Conservation (phyloP, 2,797 vertebrate genomes). For the Semotilus atromaculatus region DNA sequence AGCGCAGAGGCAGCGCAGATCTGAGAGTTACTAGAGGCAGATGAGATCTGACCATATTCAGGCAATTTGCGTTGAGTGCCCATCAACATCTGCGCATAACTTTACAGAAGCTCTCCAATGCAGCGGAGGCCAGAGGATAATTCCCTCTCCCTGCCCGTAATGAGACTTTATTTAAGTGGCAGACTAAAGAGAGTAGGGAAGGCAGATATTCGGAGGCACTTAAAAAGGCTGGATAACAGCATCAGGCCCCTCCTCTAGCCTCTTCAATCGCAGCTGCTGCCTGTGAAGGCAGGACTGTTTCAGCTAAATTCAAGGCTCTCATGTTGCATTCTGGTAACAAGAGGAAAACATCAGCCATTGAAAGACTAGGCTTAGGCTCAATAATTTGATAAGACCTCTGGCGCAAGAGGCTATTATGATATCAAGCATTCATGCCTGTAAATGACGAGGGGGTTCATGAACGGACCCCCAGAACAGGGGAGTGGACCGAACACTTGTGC, state of each 20-base stretch:
- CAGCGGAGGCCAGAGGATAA: slow-evolving; percentile 70
- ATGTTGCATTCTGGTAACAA: slow-evolving; percentile 57
- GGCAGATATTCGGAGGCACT: slow-evolving; percentile 59
- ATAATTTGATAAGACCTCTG: slow-evolving; percentile 44
- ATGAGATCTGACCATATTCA: slow-evolving; percentile 73
- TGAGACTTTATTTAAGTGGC: slow-evolving; percentile 74
- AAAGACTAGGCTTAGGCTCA: slow-evolving; percentile 21
- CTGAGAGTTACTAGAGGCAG: slow-evolving; percentile 66
- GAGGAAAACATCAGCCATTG: slow-evolving; percentile 42
- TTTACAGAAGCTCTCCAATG: slow-evolving; percentile 72
- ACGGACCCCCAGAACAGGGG: not conserved
- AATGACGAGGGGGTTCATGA: slow-evolving; percentile 13
- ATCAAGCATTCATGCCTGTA: slow-evolving; percentile 22
- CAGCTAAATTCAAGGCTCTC: slow-evolving; percentile 46
- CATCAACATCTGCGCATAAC: slow-evolving; percentile 75
- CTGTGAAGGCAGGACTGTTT: slow-evolving; percentile 32
- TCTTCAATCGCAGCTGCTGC: slow-evolving; percentile 35
- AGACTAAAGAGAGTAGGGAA: slow-evolving; percentile 65
- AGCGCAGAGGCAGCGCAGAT: slow-evolving; percentile 62
- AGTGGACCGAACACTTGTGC: not conserved
- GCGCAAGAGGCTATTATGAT: slow-evolving; percentile 9
- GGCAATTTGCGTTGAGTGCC: slow-evolving; percentile 74
- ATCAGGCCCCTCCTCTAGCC: slow-evolving; percentile 36
- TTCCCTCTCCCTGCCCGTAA: slow-evolving; percentile 68
- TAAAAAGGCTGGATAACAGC: slow-evolving; percentile 55